These are phyloP conservation scores for Okapia johnstoni DNA, from an alignment of 2,113 vertebrate species.

Conservation along the genomic window DNA sequence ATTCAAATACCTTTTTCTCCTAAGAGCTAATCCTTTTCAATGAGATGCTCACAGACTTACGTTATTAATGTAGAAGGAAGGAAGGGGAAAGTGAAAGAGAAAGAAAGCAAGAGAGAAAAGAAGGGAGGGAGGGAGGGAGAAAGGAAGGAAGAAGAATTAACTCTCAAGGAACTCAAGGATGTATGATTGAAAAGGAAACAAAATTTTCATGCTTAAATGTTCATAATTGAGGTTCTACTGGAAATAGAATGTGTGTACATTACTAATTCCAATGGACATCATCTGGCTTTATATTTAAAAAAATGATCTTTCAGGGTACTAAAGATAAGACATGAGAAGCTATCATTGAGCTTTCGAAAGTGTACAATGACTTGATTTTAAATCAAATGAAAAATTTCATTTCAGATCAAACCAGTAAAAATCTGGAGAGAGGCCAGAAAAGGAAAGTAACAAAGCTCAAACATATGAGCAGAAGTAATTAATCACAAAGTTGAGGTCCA, in stretches of 20 bases:
- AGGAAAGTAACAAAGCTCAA: not conserved
- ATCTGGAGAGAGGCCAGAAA: not conserved
- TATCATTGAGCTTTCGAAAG: constrained; percentile 40
- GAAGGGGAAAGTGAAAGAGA: not conserved
- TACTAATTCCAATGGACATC: constrained; percentile 39
- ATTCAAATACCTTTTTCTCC: constrained; percentile 41
- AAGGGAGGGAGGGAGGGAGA: too few relatives aligned
- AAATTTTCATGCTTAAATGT: constrained; percentile 61
- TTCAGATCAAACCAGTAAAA: constrained; percentile 55
- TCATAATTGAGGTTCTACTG: constrained; percentile 54
- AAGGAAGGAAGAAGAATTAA: not conserved
- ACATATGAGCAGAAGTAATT: not conserved
- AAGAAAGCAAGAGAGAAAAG: not conserved
- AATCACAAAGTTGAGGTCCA: not conserved
- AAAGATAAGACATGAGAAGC: constrained; percentile 49
- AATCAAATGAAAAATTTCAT: constrained; percentile 63
- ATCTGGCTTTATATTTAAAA: constrained; percentile 68
- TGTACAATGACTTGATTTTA: constrained; percentile 43
- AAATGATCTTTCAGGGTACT: constrained; percentile 53
- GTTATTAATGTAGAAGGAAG: constrained; percentile 31
- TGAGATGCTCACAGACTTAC: constrained; percentile 27
- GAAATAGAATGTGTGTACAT: not conserved
- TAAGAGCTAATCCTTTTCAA: constrained; percentile 44
- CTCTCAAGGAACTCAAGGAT: constrained; percentile 28
- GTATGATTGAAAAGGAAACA: constrained; percentile 42